phyloP scores from a whole-genome alignment of 2,888 invertebrate genomes.

The Standfussiana lucernea region DNA sequence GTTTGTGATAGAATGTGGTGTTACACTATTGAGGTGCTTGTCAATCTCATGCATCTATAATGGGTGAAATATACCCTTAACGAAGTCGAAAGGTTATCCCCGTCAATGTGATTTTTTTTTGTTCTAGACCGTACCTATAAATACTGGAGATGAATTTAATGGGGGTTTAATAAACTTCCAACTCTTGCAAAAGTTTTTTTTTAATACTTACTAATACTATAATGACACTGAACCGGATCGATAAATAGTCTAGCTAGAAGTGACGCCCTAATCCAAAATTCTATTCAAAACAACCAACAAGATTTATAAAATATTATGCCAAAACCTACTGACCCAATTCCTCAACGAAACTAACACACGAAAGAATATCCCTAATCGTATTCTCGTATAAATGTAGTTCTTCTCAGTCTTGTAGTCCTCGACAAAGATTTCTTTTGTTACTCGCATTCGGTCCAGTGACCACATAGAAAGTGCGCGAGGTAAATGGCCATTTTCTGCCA shows the following conservation, averaged over 20 bases:
- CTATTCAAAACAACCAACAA: slow-evolving; percentile 21
- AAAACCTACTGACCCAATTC: slow-evolving; percentile 45
- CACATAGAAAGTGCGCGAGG: slow-evolving; percentile 60
- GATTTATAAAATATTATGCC: slow-evolving; percentile 6
- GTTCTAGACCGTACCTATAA: no score
- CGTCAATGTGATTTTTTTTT: no score
- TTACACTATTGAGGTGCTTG: not conserved
- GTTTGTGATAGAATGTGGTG: not conserved
- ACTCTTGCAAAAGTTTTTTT: no score
- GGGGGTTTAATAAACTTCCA: no score
- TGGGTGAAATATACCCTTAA: no score
- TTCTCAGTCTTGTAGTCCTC: slow-evolving; percentile 50
- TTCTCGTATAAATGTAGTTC: slow-evolving; percentile 52
- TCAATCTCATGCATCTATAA: no score
- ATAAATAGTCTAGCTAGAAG: not conserved
- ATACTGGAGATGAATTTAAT: no score
- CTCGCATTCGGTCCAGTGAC: slow-evolving; percentile 46
- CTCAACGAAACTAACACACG: slow-evolving; percentile 28
- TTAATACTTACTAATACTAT: no score
- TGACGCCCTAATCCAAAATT: not conserved
- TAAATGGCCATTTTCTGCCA: slow-evolving; percentile 70
- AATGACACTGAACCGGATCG: not conserved
- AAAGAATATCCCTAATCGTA: slow-evolving; percentile 49
- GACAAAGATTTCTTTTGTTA: slow-evolving; percentile 61
- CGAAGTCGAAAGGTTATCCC: no score